A percentile compares a stretch with the other conserved stretches of the same genome.
These are phyloP conservation scores for Orthonyx spaldingii DNA, from an alignment of 2,113 vertebrate genomes.

Conservation along the genomic window DNA sequence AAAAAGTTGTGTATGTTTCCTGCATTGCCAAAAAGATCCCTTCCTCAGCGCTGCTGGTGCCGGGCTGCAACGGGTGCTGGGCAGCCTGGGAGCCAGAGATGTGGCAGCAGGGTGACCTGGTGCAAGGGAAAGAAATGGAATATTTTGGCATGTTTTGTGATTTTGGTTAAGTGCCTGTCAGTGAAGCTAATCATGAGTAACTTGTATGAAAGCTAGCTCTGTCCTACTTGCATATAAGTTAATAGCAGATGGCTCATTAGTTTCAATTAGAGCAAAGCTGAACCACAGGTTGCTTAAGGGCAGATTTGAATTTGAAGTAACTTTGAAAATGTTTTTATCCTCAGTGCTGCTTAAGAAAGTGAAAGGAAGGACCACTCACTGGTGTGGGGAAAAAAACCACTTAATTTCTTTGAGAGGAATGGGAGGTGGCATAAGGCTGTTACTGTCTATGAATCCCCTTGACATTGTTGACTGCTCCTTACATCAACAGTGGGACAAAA, in stretches of 20 bases:
- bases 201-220: background rate
- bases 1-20: background rate
- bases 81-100: background rate
- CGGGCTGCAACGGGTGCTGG: background rate
- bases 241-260: slow-evolving; percentile 55
- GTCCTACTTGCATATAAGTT: slow-evolving; percentile 44
- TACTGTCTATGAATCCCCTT: background rate
- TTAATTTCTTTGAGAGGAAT: background rate
- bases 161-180: slow-evolving; percentile 18
- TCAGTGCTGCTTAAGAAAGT: background rate
- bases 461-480: background rate
- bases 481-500: background rate
- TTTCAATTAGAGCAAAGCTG: slow-evolving; percentile 42
- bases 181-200: background rate
- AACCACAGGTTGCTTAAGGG: slow-evolving; percentile 42
- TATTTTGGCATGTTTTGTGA: slow-evolving; percentile 4
- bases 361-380: background rate
- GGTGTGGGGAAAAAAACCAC: background rate
- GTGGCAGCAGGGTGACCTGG: background rate
- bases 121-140: background rate
- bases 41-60: background rate
- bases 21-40: background rate
- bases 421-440: background rate
- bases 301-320: slow-evolving; percentile 45
- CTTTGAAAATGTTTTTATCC: slow-evolving; percentile 18